Conservation (phyloP, 2,797 vertebrate genomes). For the Capromys pilorides region DNA sequence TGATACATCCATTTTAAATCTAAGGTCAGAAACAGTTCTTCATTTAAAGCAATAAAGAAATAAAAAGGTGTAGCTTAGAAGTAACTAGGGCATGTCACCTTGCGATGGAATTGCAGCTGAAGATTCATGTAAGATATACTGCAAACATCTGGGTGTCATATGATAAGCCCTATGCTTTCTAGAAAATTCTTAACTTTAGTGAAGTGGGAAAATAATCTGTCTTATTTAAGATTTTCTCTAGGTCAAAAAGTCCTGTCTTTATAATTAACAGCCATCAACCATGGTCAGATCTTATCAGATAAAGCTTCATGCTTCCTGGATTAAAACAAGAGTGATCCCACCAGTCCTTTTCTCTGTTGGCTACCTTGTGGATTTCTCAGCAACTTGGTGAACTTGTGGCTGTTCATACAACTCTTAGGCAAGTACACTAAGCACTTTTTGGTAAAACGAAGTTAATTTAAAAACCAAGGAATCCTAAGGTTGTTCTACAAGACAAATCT, state of each 20-base stretch:
- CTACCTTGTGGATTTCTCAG: background rate
- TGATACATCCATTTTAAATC: background rate
- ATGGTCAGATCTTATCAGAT: background rate
- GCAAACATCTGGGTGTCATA: constrained; percentile 23
- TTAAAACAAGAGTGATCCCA: background rate
- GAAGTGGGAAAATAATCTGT: constrained; percentile 24
- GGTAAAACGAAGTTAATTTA: background rate
- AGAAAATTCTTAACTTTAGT: constrained; percentile 41
- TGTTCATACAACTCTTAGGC: background rate
- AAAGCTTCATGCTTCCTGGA: background rate
- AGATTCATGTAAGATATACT: constrained; percentile 40
- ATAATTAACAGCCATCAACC: constrained; percentile 38
- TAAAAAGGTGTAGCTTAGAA: background rate
- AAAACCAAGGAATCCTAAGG: background rate
- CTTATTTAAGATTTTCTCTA: constrained; percentile 1
- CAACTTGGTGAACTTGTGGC: background rate
- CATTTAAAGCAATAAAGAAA: constrained; percentile 32
- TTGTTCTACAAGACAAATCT: background rate
- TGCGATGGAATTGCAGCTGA: background rate
- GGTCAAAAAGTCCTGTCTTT: constrained; percentile 8
- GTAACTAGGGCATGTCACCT: background rate
- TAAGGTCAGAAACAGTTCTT: background rate
- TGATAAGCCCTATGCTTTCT: background rate
- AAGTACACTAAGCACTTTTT: background rate
- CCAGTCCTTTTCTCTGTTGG: background rate